Base-by-base conservation (phyloP, 2,888 invertebrate genomes). In the Philonicus albiceps region DNA sequence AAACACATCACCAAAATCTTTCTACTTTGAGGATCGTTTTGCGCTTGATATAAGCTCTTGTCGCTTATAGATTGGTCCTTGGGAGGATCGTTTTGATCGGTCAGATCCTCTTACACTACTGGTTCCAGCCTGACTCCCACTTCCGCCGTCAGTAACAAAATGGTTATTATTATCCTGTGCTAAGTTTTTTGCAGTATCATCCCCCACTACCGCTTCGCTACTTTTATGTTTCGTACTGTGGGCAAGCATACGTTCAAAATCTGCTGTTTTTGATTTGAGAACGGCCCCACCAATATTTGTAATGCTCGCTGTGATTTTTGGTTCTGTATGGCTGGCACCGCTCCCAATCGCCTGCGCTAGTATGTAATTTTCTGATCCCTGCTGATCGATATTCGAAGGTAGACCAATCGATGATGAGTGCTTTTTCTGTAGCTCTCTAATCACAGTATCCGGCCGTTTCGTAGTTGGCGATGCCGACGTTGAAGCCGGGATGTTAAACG, bases 21-120 rank as follows among this genome's bases (percentile, higher is more conserved):
- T 3, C 64, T 64, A 86, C 78, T 64, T 87, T 13, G 86, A 78
- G 27, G 74, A 88, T 74, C 88, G 87, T 75, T 90, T 90, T 87
- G 96, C 96, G 92, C 96, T 96, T 73, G 96, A 96, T 90, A 97
- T 97, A 86, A 97, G 93, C 92, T 96, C 96, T 87, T 96, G 94
- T 88, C 97, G 93, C 92, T 97, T 97, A 94, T 96, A 97, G 27
- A 96, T 94, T 85, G 94, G 94, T 87, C 89, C 88, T 84, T 84
- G 84, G 13, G 19, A 89, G 88, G 80, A 90, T 89, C 27, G 90
- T 88, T 22, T 90, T 87, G 76, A 89, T 2, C 64, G 76, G 2
- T 86, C 34, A n/a, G 30, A n/a, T 11, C 72, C 37, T 8, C 34
- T 22, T 4, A 1, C 64, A 94, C 93, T 74, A 93, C 92, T 43